Evolutionary conservation across 2,888 invertebrate species (phyloP).

Genomic region (Drosophila birchii): DNA sequence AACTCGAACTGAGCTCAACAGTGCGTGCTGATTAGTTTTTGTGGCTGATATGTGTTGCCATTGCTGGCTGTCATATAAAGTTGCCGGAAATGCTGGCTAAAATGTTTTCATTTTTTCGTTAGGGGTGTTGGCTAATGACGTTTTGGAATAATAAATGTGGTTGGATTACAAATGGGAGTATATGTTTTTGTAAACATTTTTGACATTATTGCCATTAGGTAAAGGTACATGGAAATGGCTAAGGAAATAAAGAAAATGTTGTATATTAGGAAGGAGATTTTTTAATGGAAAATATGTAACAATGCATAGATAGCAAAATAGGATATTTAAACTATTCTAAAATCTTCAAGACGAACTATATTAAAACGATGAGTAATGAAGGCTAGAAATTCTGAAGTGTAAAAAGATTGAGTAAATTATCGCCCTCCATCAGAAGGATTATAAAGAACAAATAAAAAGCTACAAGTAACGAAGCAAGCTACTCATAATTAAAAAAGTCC

Average conservation of each 20-base stretch:
- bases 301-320: not conserved
- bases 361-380: not conserved
- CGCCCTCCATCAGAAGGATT: no score
- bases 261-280: not conserved
- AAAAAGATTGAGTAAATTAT: no score
- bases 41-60: conserved; percentile 30
- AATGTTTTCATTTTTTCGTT: not conserved
- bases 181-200: conserved; percentile 8
- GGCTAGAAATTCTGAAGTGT: not conserved
- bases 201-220: not conserved
- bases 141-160: not conserved
- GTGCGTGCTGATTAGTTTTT: conserved; percentile 54
- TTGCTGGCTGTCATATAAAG: conserved; percentile 11
- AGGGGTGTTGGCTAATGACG: conserved; percentile 7
- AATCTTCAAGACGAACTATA: not conserved
- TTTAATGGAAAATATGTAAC: not conserved
- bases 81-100: conserved; percentile 9
- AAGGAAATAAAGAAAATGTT: not conserved
- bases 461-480: no score
- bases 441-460: no score
- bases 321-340: not conserved
- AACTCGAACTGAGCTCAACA: conserved; percentile 37
- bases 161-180: not conserved
- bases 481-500: not conserved
- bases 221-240: not conserved